A percentile compares a stretch with the other conserved stretches of the same genome.
phyloP scores from a whole-genome alignment of 2,888 invertebrate genomes.

The Tiliacea citrago region DNA sequence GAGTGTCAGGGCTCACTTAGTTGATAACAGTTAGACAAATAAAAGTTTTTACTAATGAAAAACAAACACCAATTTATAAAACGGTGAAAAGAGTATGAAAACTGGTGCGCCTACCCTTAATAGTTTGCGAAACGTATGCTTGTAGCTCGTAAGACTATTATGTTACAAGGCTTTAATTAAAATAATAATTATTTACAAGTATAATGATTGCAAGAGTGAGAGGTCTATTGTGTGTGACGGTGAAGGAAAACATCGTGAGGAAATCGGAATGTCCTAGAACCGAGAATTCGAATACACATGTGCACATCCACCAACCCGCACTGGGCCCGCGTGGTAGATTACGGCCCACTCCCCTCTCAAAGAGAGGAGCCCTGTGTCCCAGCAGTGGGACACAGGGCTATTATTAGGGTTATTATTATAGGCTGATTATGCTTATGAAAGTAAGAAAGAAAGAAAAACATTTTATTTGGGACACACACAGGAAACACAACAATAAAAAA shows the following conservation, averaged over 20 bases:
- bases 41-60: not conserved
- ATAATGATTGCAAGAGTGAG: not conserved
- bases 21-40: not conserved
- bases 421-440: not conserved
- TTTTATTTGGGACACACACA: too few relatives aligned
- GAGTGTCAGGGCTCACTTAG: not conserved
- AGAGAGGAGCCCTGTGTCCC: not conserved
- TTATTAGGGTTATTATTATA: too few relatives aligned
- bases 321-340: not conserved
- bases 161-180: constrained; percentile 43
- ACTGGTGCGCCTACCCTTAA: constrained; percentile 22
- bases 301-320: not conserved
- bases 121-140: constrained; percentile 17
- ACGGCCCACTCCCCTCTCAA: not conserved
- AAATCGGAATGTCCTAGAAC: not conserved
- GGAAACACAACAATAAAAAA: too few relatives aligned
- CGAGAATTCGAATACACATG: not conserved
- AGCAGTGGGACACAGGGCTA: too few relatives aligned
- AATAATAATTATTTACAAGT: constrained; percentile 22
- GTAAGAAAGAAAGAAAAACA: too few relatives aligned
- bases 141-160: constrained; percentile 40
- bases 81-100: not conserved
- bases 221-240: not conserved
- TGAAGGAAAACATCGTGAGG: not conserved
- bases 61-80: not conserved